A percentile compares a stretch with the other conserved stretches of the same genome.
These are phyloP conservation scores for Standfussiana lucernea DNA, from an alignment of 2,888 invertebrate species.

Conservation along the genomic window DNA sequence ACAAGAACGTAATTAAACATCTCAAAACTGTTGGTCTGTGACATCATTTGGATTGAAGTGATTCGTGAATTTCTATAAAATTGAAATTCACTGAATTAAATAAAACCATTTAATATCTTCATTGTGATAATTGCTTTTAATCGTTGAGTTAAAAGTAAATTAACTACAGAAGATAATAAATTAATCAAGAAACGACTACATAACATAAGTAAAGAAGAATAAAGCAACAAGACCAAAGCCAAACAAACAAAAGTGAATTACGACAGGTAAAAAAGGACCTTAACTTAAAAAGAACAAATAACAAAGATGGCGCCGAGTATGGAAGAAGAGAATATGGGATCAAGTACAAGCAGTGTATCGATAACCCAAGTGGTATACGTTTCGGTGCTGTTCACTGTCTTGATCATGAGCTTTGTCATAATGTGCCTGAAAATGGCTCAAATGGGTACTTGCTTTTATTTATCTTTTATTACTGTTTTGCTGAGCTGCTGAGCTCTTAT, in stretches of 20 bases:
- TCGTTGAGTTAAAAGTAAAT: constrained; percentile 31
- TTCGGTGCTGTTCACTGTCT: constrained; percentile 70
- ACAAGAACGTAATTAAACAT: constrained; percentile 54
- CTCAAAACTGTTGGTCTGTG: background rate
- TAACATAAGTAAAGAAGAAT: background rate
- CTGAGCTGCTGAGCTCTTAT: background rate
- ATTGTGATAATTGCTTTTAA: constrained; percentile 35
- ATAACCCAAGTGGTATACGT: constrained; percentile 62
- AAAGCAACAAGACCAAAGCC: background rate
- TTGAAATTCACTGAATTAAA: constrained; percentile 25
- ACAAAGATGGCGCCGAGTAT: constrained; percentile 57
- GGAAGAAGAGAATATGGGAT: constrained; percentile 22
- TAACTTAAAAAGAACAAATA: constrained; percentile 17
- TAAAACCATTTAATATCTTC: background rate
- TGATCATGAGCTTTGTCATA: constrained; percentile 78
- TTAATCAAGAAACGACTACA: background rate
- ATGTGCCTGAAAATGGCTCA: constrained; percentile 78
- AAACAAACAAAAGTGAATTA: background rate
- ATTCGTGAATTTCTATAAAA: constrained; percentile 43
- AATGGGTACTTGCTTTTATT: constrained; percentile 70
- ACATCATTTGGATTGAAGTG: background rate
- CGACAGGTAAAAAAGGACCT: background rate
- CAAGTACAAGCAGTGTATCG: constrained; percentile 25
- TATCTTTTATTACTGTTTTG: background rate
- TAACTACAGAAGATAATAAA: constrained; percentile 3